Base-by-base conservation (phyloP, 2,113 vertebrate genomes). In the Ameiurus melas region DNA sequence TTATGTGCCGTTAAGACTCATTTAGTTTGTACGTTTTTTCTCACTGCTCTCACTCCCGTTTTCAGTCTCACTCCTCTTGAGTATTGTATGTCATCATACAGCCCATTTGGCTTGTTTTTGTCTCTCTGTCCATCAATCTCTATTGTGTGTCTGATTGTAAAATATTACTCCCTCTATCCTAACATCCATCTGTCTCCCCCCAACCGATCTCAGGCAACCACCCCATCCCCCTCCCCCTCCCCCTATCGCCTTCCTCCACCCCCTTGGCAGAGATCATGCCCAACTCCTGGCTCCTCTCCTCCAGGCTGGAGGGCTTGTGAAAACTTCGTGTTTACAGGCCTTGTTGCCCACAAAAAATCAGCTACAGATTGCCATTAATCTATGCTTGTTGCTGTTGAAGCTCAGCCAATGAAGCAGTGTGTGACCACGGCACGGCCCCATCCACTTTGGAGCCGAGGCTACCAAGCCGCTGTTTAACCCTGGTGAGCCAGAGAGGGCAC, bases 391-490 rank as follows among this genome's bases (percentile, higher is more conserved):
- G 91, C 90, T 89, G 51, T 91, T 95, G 94, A 94, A 93, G 93
- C 92, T 90, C 90, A 88, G 94, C 95, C 95, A 95, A 93, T 93
- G 94, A 96, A 95, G 92, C 94, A 92, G 94, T 95, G 89, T 95
- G 94, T 94, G 94, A 93, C 87, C 93, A 91, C 90, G 91, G 89
- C 47, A 2, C 91, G 93, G 91, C 94, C 92, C 92, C 92, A 93
- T 93, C 92, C 93, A 94, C 92, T 93, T 93, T 92, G 91, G 89
- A 93, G 86, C 88, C 85, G 83, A 86, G 92, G 89, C 90, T 93
- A 93, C 92, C 91, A 91, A 94, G 94, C 93, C 90, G 84, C 89
- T 86, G 90, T 94, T 93, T 91, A 95, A 94, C 92, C 82, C 89
- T 87, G 36, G 77, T 89, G 90, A 0, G 90, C 91, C 87, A 90